Evolutionary conservation across 2,888 invertebrate genomes (phyloP).

Genomic region (Athalia circularis): DNA sequence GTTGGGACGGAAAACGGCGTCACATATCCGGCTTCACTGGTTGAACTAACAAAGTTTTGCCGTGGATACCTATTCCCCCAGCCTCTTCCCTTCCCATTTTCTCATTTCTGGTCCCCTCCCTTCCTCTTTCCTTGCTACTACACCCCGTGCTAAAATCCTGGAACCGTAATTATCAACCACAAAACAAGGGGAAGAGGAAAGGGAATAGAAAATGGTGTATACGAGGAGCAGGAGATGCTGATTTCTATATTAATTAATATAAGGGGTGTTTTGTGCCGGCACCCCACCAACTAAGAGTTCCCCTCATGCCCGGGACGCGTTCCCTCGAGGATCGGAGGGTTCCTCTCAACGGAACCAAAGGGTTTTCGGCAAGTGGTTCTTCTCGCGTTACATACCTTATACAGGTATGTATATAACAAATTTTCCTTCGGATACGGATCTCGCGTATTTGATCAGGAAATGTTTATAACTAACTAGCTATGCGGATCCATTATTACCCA

Average conservation of each 20-base stretch:
- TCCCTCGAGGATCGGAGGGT: constrained; percentile 30
- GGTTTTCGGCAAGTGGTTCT: constrained; percentile 15
- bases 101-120: background rate
- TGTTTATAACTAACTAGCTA: background rate
- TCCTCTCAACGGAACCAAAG: constrained; percentile 10
- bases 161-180: constrained; percentile 42
- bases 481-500: no score
- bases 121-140: background rate
- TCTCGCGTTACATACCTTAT: background rate
- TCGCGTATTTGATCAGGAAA: constrained; percentile 19
- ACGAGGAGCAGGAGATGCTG: constrained; percentile 33
- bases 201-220: constrained; percentile 14
- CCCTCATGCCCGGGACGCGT: constrained; percentile 1
- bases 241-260: constrained; percentile 44
- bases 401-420: background rate
- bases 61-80: constrained; percentile 4
- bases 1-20: constrained; percentile 64
- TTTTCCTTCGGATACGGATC: no score
- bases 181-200: constrained; percentile 26
- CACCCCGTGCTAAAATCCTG: constrained; percentile 23
- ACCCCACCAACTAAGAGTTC: background rate
- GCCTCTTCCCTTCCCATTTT: background rate
- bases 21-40: constrained; percentile 64
- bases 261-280: constrained; percentile 36
- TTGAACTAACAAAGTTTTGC: constrained; percentile 57